Conservation (phyloP, 2,113 vertebrate species). For the Hemibagrus wyckioides region DNA sequence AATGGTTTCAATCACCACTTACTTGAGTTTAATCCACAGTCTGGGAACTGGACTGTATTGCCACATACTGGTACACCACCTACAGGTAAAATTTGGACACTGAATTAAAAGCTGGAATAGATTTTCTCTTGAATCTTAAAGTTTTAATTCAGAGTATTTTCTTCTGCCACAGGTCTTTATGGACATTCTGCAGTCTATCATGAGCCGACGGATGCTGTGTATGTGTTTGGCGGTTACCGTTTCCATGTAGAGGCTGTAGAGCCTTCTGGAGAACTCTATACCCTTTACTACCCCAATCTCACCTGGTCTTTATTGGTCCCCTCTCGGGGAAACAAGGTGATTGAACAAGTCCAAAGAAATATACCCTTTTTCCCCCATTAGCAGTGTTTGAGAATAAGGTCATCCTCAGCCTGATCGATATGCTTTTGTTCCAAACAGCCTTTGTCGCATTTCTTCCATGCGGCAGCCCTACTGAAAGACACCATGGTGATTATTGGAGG, state of each 20-base stretch:
- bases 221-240: constrained; percentile 90
- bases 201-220: constrained; percentile 84
- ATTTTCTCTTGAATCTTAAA: not conserved
- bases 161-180: constrained; percentile 78
- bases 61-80: constrained; percentile 85
- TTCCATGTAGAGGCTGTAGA: constrained; percentile 89
- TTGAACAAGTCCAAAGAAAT: not conserved
- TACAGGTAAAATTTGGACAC: constrained; percentile 71
- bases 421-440: constrained; percentile 68
- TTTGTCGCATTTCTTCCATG: constrained; percentile 84
- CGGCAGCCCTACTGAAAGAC: constrained; percentile 82
- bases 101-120: not conserved
- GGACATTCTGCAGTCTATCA: constrained; percentile 89
- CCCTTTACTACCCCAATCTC: constrained; percentile 84
- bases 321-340: constrained; percentile 87
- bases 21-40: constrained; percentile 78
- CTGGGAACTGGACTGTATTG: constrained; percentile 81
- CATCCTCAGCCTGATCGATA: not conserved
- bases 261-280: constrained; percentile 85
- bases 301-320: constrained; percentile 90
- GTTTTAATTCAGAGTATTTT: not conserved
- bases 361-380: not conserved
- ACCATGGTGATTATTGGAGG: constrained; percentile 90
- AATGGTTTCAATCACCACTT: constrained; percentile 89
- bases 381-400: not conserved